Base-by-base conservation (phyloP, 2,888 invertebrate species). In the Conops quadrifasciatus region DNA sequence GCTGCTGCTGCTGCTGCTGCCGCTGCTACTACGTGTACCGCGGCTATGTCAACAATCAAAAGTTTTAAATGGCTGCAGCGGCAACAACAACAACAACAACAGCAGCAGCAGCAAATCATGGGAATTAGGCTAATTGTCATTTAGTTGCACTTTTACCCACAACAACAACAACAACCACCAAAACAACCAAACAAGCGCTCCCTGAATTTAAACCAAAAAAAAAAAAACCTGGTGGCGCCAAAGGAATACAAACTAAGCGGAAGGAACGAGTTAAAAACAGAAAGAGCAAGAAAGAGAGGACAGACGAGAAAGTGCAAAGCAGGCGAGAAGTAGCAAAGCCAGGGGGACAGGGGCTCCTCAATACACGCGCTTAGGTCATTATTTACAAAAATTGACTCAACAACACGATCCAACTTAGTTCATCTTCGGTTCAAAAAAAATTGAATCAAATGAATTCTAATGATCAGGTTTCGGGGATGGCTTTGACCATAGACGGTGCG, bases 71-170 rank as follows among this genome's bases (percentile, higher is more conserved):
- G 59, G 16, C 28, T 9, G 45, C 63, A 21, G 53, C 28, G 16
- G 43, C 53, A 24, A 28, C 47, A 49, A 43, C 60, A 60, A 24
- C 21, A 24, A 47, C 59, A 45, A 47, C 43, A 65, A 30, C 19
- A 30, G 60, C 64, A 59, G 62, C 72, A 64, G 26, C 24, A n/a
- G 24, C 45, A 58, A 47, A 77, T 76, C 80, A 80, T 83, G 84
- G 82, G 84, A 84, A 84, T 79, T 82, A 80, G 83, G 84, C 81
- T 84, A 84, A 84, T 84, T 84, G 84, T 78, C 82, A 79, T 80
- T 82, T 80, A 82, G 84, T 79, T 84, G 84, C 83, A 84, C 82
- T 84, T 81, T 83, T 84, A 82, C 80, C 80, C 78, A 78, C 81
- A 80, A 79, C 79, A 78, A 80, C 77, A 78, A 76, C 53, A 75